Conservation (phyloP, 2,113 vertebrate species). For the Oostethus manadensis region DNA sequence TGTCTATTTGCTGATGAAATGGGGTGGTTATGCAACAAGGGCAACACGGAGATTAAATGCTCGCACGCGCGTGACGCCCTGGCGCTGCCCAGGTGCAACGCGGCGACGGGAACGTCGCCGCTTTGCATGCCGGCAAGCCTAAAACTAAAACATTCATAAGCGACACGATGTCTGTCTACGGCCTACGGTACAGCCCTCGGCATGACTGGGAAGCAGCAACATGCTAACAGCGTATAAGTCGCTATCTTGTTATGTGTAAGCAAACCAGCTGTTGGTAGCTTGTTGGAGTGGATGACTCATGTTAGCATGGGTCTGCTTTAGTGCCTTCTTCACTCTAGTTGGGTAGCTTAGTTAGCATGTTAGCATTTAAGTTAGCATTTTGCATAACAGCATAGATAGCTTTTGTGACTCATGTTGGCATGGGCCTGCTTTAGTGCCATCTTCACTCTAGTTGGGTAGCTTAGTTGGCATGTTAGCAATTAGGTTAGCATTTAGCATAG, state of each 20-base stretch:
- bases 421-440: not conserved
- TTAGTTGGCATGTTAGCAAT: too few relatives aligned
- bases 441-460: too few relatives aligned
- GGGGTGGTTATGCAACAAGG: constrained; percentile 67
- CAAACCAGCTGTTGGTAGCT: not conserved
- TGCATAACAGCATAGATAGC: too few relatives aligned
- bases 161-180: constrained; percentile 13
- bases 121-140: constrained; percentile 19
- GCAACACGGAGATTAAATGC: constrained; percentile 48
- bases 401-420: too few relatives aligned
- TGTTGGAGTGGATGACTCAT: not conserved
- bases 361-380: too few relatives aligned
- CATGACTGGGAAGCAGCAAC: too few relatives aligned
- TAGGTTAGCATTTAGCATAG: too few relatives aligned
- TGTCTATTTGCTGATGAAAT: constrained; percentile 72
- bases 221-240: too few relatives aligned
- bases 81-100: not conserved
- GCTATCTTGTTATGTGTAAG: not conserved
- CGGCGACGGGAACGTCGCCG: not conserved
- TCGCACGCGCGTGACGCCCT: constrained; percentile 7
- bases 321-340: too few relatives aligned
- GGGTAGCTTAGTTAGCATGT: too few relatives aligned
- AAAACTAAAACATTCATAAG: constrained; percentile 23
- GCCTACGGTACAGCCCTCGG: not conserved
- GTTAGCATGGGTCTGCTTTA: too few relatives aligned